A percentile compares a stretch with the other conserved stretches of the same genome.
These are phyloP conservation scores for Vandiemenella viatica DNA, from an alignment of 2,888 invertebrate genomes.

Conservation along the genomic window DNA sequence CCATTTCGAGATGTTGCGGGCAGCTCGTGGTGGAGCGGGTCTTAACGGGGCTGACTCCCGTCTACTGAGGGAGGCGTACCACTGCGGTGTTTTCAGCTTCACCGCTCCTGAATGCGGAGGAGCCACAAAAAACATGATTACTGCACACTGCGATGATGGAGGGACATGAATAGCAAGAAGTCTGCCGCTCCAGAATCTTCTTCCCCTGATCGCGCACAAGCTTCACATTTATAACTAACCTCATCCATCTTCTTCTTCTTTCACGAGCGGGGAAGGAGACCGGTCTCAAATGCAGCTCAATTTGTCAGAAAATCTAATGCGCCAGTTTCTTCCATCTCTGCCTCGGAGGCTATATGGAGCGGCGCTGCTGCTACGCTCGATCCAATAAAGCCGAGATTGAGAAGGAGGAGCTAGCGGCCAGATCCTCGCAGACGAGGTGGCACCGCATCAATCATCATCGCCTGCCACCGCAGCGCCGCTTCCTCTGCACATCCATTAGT, in stretches of 20 bases:
- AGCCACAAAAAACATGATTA: not conserved
- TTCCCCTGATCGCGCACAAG: conserved; percentile 30
- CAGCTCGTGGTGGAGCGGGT: no score
- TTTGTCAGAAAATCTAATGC: conserved; percentile 37
- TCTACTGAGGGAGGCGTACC: no score
- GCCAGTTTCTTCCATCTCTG: conserved; percentile 21
- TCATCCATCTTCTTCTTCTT: conserved; percentile 38
- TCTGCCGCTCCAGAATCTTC: not conserved
- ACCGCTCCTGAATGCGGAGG: no score
- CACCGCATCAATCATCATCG: not conserved
- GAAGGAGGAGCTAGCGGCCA: not conserved
- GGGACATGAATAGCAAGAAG: not conserved
- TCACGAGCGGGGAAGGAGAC: conserved; percentile 26
- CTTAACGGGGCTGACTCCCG: no score
- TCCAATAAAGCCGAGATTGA: conserved; percentile 1
- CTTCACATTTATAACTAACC: conserved; percentile 38
- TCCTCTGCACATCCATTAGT: no score
- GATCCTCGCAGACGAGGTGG: no score
- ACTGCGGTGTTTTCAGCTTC: no score
- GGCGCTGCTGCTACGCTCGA: not conserved
- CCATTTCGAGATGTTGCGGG: no score
- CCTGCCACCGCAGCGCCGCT: no score
- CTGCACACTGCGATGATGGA: not conserved
- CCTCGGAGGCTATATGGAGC: not conserved
- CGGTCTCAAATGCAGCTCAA: conserved; percentile 36